Percentiles rank a stretch among this genome's conserved stretches.
Evolutionary conservation across 2,888 invertebrate species (phyloP).

Genomic region (Metacarcinus magister): DNA sequence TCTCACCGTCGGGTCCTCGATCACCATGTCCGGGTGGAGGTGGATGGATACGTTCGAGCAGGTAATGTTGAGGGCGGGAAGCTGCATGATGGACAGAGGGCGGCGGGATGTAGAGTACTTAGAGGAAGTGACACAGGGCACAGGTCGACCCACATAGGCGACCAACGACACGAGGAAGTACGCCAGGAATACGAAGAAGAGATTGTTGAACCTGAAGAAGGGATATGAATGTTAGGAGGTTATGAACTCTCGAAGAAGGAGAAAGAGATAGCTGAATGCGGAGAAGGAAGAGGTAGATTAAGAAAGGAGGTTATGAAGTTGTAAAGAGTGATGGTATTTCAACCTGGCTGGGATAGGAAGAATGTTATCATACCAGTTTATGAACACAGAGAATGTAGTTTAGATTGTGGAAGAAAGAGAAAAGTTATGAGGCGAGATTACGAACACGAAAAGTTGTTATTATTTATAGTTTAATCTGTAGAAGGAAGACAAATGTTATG

Average conservation of each 20-base stretch:
- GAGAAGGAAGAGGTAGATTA: neutral
- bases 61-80: conserved; percentile 82
- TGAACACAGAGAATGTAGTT: neutral
- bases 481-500: neutral
- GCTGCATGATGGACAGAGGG: conserved; percentile 83
- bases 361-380: neutral
- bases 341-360: too few species aligned
- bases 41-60: conserved; percentile 77
- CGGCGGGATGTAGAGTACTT: conserved; percentile 72
- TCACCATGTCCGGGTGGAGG: conserved; percentile 65
- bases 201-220: conserved; percentile 92
- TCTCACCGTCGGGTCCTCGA: conserved; percentile 75
- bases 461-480: neutral
- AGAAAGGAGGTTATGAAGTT: neutral
- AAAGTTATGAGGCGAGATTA: neutral
- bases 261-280: too few species aligned
- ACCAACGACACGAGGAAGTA: conserved; percentile 95
- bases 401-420: neutral
- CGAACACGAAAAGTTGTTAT: neutral
- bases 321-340: too few species aligned
- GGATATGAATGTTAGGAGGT: too few species aligned
- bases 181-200: conserved; percentile 94
- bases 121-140: conserved; percentile 86
- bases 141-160: conserved; percentile 95
- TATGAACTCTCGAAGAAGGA: too few species aligned